Percentiles rank a stretch among this genome's conserved stretches.
Evolutionary conservation across 2,797 vertebrate species (phyloP).

Genomic region (Spatula clypeata): DNA sequence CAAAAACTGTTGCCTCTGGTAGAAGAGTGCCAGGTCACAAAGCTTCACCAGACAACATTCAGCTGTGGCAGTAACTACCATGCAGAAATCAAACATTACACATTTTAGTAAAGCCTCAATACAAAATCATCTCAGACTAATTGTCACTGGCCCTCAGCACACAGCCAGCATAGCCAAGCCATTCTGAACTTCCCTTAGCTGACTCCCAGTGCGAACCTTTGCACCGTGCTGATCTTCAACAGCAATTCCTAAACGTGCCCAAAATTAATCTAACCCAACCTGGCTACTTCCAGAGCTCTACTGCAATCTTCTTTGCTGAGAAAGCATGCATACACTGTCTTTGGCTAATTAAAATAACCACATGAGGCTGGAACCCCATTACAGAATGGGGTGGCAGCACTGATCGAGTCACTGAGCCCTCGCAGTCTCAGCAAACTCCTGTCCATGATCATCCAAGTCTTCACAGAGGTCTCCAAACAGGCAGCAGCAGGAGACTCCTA

Average conservation of each 20-base stretch:
- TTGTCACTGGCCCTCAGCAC: neutral
- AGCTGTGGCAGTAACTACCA: neutral
- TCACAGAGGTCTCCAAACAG: neutral
- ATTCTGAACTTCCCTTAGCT: neutral
- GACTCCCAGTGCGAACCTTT: constrained; percentile 75
- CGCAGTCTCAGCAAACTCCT: neutral
- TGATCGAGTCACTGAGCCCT: neutral
- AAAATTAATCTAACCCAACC: neutral
- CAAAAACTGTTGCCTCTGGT: neutral
- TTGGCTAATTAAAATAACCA: neutral
- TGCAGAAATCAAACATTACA: accelerated
- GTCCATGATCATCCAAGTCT: neutral
- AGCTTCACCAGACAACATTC: neutral
- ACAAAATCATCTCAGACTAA: neutral
- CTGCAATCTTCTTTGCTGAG: neutral
- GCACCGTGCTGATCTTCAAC: constrained; percentile 61
- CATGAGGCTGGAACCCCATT: neutral
- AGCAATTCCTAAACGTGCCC: neutral
- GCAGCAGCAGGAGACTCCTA: neutral
- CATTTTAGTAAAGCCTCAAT: neutral
- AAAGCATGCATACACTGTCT: neutral
- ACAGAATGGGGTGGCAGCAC: neutral
- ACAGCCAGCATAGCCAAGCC: neutral
- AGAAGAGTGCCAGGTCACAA: neutral
- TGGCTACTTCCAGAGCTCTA: neutral